These are phyloP conservation scores for Sphenopsis melanotis DNA, from an alignment of 2,797 vertebrate genomes.

Conservation along the genomic window DNA sequence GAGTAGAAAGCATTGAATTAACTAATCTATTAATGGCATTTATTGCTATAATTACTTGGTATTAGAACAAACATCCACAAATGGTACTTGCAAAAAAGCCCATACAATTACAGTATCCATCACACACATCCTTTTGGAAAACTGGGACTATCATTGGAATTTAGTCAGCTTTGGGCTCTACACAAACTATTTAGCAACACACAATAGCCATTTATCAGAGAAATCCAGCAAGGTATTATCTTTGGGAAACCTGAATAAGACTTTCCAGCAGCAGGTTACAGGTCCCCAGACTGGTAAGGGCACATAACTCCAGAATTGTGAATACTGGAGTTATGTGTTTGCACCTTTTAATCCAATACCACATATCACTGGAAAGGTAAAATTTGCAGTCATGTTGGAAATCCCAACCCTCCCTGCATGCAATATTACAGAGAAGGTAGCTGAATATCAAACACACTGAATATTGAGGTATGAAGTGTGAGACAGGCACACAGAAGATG, in stretches of 20 bases:
- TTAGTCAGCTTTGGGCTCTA: not conserved
- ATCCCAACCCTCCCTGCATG: not conserved
- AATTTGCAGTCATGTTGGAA: not conserved
- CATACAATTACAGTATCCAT: not conserved
- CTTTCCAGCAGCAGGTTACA: not conserved
- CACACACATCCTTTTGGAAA: not conserved
- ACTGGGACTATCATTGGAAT: not conserved
- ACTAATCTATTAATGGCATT: not conserved
- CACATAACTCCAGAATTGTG: not conserved
- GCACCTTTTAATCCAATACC: not conserved
- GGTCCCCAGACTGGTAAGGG: not conserved
- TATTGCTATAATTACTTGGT: not conserved
- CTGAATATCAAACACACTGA: not conserved
- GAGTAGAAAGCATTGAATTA: not conserved
- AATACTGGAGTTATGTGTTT: not conserved
- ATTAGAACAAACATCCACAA: not conserved
- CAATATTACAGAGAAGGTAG: not conserved
- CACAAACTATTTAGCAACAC: not conserved
- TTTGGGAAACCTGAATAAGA: not conserved
- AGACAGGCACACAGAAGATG: not conserved
- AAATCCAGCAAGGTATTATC: not conserved
- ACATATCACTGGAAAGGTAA: not conserved
- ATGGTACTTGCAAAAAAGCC: not conserved
- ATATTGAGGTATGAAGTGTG: not conserved
- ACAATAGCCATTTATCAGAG: not conserved